Evolutionary conservation across 2,113 vertebrate species (phyloP).

Genomic region (Brienomyrus longianalis): DNA sequence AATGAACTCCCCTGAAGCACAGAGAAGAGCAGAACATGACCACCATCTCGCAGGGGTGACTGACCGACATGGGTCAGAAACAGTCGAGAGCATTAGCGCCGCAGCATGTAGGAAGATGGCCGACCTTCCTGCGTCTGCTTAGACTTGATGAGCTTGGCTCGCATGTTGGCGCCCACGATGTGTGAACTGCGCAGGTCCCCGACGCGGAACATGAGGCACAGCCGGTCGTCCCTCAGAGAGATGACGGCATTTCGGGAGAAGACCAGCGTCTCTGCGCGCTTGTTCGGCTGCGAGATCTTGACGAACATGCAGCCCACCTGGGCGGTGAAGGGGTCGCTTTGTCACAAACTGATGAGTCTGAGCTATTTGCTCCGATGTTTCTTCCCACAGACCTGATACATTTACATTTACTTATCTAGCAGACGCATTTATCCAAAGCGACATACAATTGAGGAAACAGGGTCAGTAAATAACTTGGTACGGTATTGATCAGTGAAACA

Average conservation of each 20-base stretch:
- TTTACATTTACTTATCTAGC: neutral
- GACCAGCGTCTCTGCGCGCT: slow-evolving; percentile 68
- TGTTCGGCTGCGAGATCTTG: slow-evolving; percentile 73
- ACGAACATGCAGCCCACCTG: slow-evolving; percentile 74
- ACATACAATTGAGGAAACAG: neutral
- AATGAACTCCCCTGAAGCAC: slow-evolving; percentile 62
- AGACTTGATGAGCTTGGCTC: slow-evolving; percentile 71
- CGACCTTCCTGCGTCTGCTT: slow-evolving; percentile 71
- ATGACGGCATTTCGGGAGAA: slow-evolving; percentile 68
- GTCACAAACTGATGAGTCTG: neutral
- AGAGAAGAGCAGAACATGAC: neutral
- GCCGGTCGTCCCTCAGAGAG: slow-evolving; percentile 62
- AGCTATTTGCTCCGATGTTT: neutral
- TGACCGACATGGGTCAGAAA: neutral
- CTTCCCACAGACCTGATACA: neutral
- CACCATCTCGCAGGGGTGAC: neutral
- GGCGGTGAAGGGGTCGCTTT: neutral
- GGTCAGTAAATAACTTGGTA: neutral
- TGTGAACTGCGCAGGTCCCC: slow-evolving; percentile 69
- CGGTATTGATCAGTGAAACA: neutral
- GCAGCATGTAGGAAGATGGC: neutral
- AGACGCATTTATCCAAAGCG: neutral
- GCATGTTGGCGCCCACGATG: slow-evolving; percentile 71
- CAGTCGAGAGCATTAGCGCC: neutral
- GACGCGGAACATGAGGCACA: slow-evolving; percentile 70